phyloP scores from a whole-genome alignment of 2,888 invertebrate genomes.

The Pseudoips prasinana region DNA sequence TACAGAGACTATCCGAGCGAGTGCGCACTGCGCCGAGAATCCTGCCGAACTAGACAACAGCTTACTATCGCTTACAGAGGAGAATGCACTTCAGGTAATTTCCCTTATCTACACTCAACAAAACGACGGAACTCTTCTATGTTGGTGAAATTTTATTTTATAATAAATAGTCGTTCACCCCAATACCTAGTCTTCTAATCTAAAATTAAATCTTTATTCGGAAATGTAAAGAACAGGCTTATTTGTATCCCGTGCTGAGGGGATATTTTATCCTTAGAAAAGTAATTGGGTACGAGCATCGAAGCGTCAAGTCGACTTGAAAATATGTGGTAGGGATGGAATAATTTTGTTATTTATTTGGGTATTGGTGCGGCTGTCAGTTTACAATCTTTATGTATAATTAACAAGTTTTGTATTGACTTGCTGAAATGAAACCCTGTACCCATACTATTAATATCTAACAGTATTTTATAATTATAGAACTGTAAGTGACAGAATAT shows the following conservation, averaged over 20 bases:
- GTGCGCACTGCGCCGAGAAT: slow-evolving; percentile 89
- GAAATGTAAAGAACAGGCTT: slow-evolving; percentile 51
- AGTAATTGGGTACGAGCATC: slow-evolving; percentile 61
- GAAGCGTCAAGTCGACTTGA: slow-evolving; percentile 48
- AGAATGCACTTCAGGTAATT: slow-evolving; percentile 89
- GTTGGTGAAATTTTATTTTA: slow-evolving; percentile 14
- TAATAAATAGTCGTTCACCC: slow-evolving; percentile 18
- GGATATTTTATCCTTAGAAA: slow-evolving; percentile 62
- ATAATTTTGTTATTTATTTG: slow-evolving; percentile 59
- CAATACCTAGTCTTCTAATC: slow-evolving; percentile 53
- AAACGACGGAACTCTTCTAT: slow-evolving; percentile 3
- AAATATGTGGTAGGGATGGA: slow-evolving; percentile 54
- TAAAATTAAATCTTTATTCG: slow-evolving; percentile 69
- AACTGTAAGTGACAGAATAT: too few species aligned
- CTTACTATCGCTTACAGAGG: slow-evolving; percentile 91
- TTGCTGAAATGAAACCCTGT: too few species aligned
- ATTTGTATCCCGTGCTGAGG: slow-evolving; percentile 51
- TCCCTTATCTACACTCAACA: slow-evolving; percentile 5
- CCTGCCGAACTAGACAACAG: slow-evolving; percentile 88
- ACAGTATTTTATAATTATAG: too few species aligned
- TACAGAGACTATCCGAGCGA: slow-evolving; percentile 91
- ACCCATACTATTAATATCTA: too few species aligned
- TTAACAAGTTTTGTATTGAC: too few species aligned
- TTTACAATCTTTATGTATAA: slow-evolving; percentile 22
- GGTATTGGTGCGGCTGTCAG: slow-evolving; percentile 42